These are phyloP conservation scores for Phalacrocorax carbo DNA, from an alignment of 2,113 vertebrate genomes.

Conservation along the genomic window DNA sequence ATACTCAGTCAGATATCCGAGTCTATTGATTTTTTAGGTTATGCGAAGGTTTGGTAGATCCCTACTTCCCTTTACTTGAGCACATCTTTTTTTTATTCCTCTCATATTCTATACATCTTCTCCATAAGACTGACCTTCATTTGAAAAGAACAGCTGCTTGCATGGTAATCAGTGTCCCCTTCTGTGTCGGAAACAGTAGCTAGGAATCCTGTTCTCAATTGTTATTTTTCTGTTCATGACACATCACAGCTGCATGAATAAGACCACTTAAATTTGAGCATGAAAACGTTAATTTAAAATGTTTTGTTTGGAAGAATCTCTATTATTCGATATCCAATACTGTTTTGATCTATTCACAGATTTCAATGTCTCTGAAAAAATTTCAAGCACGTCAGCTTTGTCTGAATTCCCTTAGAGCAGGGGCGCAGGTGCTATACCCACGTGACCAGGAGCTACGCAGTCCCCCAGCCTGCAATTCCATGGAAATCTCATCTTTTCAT, in stretches of 20 bases:
- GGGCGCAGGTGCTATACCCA: neutral
- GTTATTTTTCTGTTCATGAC: neutral
- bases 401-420: neutral
- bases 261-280: neutral
- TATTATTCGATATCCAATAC: neutral
- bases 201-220: neutral
- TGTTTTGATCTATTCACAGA: neutral
- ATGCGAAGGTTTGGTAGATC: neutral
- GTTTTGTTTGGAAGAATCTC: neutral
- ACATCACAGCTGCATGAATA: neutral
- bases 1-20: neutral
- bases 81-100: neutral
- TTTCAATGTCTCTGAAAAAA: neutral
- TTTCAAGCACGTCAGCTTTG: neutral
- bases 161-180: neutral
- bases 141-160: slow-evolving; percentile 20
- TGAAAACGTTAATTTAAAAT: neutral
- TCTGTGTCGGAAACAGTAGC: neutral
- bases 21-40: neutral
- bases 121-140: neutral
- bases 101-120: neutral
- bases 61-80: neutral
- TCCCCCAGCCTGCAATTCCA: neutral
- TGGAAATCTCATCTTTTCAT: neutral
- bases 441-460: neutral